Evolutionary conservation across 2,113 vertebrate genomes (phyloP).

Genomic region (Equus quagga): DNA sequence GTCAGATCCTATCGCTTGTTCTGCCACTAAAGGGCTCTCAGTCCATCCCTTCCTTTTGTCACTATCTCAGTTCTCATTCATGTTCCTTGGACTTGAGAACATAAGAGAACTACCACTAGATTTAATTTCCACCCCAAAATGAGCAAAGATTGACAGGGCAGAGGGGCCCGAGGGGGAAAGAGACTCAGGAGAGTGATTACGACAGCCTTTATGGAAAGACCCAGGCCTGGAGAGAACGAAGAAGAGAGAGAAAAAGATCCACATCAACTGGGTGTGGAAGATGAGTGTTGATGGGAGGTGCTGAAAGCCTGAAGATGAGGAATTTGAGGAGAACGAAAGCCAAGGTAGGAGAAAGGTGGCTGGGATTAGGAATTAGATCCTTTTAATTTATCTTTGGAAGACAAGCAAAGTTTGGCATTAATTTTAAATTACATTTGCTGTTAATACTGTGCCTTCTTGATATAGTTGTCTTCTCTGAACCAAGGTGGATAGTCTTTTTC

Average conservation of each 20-base stretch:
- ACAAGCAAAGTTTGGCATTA: background rate
- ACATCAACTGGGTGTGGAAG: fast-evolving
- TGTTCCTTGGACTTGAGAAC: background rate
- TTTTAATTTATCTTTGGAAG: background rate
- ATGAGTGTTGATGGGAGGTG: background rate
- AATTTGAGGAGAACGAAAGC: background rate
- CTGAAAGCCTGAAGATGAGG: background rate
- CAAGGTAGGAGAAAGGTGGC: background rate
- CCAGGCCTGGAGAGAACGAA: background rate
- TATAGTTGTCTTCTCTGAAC: background rate
- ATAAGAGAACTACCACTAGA: background rate
- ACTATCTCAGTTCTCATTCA: background rate
- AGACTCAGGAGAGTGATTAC: background rate
- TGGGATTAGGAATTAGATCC: background rate
- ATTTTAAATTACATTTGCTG: background rate
- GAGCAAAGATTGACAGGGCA: background rate
- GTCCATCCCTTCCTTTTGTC: background rate
- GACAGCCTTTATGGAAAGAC: background rate
- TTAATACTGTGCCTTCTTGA: background rate
- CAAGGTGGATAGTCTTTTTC: background rate
- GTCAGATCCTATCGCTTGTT: background rate
- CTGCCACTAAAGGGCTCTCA: background rate
- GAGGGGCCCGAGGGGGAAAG: background rate
- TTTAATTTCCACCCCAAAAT: background rate
- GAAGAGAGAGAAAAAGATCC: background rate